phyloP scores from a whole-genome alignment of 2,113 vertebrate genomes.

The Dendrocopos noguchii region DNA sequence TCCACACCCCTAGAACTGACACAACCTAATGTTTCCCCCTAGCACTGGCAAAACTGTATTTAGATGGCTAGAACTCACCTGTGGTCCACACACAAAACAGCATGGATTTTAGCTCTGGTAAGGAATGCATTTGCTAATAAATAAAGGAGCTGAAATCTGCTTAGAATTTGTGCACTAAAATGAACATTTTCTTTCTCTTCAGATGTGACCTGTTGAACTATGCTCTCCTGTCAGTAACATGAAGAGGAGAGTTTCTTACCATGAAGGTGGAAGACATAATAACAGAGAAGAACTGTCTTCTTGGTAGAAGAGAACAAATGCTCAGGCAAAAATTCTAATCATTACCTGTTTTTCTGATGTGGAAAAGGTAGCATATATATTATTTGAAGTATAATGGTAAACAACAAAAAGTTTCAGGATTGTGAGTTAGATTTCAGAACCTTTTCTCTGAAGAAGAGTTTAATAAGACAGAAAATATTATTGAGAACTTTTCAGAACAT shows the following conservation, averaged over 20 bases:
- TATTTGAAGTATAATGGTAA: background rate
- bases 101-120: background rate
- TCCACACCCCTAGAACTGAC: no score
- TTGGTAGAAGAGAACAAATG: background rate
- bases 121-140: background rate
- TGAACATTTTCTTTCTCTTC: background rate
- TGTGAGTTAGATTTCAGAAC: background rate
- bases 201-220: background rate
- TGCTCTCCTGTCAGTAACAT: background rate
- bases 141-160: background rate
- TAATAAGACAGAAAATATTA: background rate
- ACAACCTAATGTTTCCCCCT: accelerated
- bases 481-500: background rate
- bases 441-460: background rate
- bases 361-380: background rate
- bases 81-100: background rate
- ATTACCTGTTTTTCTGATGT: background rate
- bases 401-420: background rate
- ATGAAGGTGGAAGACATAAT: background rate
- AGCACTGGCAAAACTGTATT: background rate
- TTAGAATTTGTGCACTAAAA: background rate
- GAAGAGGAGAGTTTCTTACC: background rate
- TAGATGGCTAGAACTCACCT: background rate
- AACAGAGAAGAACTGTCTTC: no score
- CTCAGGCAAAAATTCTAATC: background rate